Base-by-base conservation (phyloP, 2,797 vertebrate species). In the Salarias fasciatus region DNA sequence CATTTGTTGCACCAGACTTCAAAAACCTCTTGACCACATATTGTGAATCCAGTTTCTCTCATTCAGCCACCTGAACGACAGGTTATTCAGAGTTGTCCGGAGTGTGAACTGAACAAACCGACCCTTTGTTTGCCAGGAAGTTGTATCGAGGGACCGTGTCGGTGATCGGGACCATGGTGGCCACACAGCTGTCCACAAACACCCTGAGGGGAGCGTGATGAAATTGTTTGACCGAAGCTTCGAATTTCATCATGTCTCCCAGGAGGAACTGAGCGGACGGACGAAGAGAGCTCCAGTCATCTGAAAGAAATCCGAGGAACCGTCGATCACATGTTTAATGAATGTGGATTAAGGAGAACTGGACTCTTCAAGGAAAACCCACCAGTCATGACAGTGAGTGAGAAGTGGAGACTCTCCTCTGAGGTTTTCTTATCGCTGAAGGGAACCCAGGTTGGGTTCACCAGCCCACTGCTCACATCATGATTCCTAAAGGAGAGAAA, bases 131-230 rank as follows among this genome's bases (percentile, higher is more conserved):
- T 36, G 69, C 84, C 12, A 89, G 49, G 57, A 89, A 88, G 18
- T 24, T 0, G 33, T 87, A 88, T 51, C 85, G 65, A 12, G 83
- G 85, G 30, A 85, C 75, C 0, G 86, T 78, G 52, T 86, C 82
- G 0, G 57, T 1, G 24, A 80, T 79, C 0, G 73, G 74, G 18
- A 57, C 51, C 31, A 86, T 3, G 0, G 87, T 88, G 11, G 87
- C 89, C 37, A 86, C 64, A 5, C 90, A 91, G 72, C 50, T 50
- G 74, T 91, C 88, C 65, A 91, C 84, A 0, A 43, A 75, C 76
- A 86, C 50, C 14, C 75, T 71, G 47, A 91, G 86, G 0, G 88
- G 83, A 5, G 49, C 0, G 28, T 89, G 87, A 15, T 87, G 40
- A 46, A 88, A 85, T 69, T 49, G 78, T 6, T 59, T 57, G 28